These are phyloP conservation scores for Diploscapter pachys DNA, from an alignment of 1,140 invertebrate genomes.

Conservation along the genomic window DNA sequence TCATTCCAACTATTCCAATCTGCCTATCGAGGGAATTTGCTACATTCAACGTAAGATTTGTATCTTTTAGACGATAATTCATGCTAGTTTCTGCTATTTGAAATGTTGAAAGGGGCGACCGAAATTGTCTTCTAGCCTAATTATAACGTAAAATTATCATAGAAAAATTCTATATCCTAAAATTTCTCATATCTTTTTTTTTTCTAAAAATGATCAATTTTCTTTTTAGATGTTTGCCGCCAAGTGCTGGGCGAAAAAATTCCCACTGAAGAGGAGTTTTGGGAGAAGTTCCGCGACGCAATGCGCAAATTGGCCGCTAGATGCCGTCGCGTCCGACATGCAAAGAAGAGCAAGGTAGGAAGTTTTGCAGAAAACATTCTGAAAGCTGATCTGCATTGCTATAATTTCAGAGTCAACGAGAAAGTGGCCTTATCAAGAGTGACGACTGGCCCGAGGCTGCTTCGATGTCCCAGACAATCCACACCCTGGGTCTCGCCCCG, in stretches of 20 bases:
- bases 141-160: background rate
- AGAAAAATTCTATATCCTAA: background rate
- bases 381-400: no score
- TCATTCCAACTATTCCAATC: conserved; percentile 40
- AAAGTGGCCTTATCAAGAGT: no score
- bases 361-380: no score
- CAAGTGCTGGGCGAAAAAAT: conserved; percentile 34
- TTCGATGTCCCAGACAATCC: no score
- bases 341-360: conserved; percentile 32
- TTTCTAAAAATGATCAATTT: background rate
- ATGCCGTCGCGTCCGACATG: conserved; percentile 37
- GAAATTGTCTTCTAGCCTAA: conserved; percentile 3
- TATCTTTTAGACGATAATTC: background rate
- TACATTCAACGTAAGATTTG: conserved; percentile 38
- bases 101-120: background rate
- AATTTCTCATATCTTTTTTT: no score
- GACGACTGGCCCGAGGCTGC: no score
- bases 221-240: conserved; percentile 34
- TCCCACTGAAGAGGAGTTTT: conserved; percentile 36
- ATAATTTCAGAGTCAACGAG: no score
- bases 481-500: no score
- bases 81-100: background rate
- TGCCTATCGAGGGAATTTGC: conserved; percentile 40
- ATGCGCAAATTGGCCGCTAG: conserved; percentile 30
- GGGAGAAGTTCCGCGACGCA: conserved; percentile 39